Base-by-base conservation (phyloP, 2,888 invertebrate species). In the Phengaris arion region DNA sequence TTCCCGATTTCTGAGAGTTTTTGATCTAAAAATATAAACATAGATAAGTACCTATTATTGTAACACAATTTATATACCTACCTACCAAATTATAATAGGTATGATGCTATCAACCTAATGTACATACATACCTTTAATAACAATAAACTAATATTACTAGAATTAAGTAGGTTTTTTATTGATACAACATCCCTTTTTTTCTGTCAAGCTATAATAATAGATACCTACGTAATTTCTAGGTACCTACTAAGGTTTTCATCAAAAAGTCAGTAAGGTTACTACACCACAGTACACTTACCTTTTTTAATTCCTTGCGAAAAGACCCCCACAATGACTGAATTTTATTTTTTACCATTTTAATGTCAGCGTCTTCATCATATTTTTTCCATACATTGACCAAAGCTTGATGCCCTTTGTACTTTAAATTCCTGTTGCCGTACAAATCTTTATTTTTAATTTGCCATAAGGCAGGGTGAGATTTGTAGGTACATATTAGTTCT, bases 361-460 rank as follows among this genome's bases (percentile, higher is more conserved):
- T 68, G 68, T 68, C 68, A 46, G 68, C 46, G 68, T 68, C 68
- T 35, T 68, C 13, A 68, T 68, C 68, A 68, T 68, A 68, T 68
- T 68, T 68, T 68, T 68, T 68, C 68, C 46, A 46, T 46, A 68
- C 46, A 68, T 35, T 55, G 55, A 55, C 55, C 55, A 55, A 55
- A 55, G 70, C 70, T 70, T 70, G 70, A 70, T 70, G 70, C 46
- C 70, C 70, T 70, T 70, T 70, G 70, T 51, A 70, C 70, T 70
- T 70, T 70, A 70, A n/a, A 70, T 35, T 70, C 70, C 70, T 70
- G 70, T 70, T 70, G 70, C 70, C 70, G 48, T 70, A 70, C 70
- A 70, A 70, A 70, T 70, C 70, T 70, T 70, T 70, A 70, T 70
- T 70, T 70, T 70, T 70, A 46, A 70, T 70, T 70, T 70, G 51